These are phyloP conservation scores for Petaurus breviceps DNA, from an alignment of 2,113 vertebrate genomes.

Conservation along the genomic window DNA sequence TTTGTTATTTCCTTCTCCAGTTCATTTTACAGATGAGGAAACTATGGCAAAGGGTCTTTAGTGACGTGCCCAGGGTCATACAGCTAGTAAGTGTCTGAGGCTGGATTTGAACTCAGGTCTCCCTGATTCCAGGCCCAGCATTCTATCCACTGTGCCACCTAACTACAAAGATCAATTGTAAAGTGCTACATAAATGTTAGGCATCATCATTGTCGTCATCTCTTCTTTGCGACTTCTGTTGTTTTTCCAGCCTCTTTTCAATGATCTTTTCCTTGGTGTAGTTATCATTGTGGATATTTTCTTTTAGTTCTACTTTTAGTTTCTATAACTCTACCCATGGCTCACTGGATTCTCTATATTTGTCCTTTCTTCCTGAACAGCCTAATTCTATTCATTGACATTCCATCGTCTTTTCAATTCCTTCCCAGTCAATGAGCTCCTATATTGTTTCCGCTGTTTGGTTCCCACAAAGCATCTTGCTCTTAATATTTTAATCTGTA, in stretches of 20 bases:
- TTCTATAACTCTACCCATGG: neutral
- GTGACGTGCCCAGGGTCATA: neutral
- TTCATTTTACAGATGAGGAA: neutral
- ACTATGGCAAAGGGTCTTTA: neutral
- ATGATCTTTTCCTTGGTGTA: neutral
- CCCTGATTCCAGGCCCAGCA: neutral
- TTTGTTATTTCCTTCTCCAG: neutral
- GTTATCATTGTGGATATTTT: neutral
- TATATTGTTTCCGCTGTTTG: neutral
- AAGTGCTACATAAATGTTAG: neutral
- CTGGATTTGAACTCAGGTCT: neutral
- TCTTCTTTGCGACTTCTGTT: neutral
- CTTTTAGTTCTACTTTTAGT: neutral
- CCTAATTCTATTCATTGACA: neutral
- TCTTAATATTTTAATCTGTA: neutral
- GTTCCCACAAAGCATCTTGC: neutral
- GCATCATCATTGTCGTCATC: neutral
- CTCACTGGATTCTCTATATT: neutral
- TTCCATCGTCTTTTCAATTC: neutral
- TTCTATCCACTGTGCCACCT: neutral
- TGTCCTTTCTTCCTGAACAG: neutral
- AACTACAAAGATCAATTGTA: neutral
- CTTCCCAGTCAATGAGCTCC: neutral
- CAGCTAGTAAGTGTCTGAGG: neutral
- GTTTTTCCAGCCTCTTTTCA: neutral